Evolutionary conservation across 2,797 vertebrate species (phyloP).

Genomic region (Sebastes goodei): DNA sequence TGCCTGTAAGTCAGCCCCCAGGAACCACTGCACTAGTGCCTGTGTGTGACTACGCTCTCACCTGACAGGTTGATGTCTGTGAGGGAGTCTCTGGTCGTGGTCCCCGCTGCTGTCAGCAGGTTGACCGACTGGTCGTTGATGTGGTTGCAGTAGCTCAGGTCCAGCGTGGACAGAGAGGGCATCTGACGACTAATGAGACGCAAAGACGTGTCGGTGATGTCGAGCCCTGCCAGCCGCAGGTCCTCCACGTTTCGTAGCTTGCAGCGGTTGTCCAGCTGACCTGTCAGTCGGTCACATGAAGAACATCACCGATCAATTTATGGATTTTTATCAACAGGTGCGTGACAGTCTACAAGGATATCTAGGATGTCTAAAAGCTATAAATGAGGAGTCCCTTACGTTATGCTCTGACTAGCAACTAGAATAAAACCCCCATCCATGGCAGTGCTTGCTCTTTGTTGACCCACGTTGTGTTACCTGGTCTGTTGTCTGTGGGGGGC

Average conservation of each 20-base stretch:
- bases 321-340: neutral
- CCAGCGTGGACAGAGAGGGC: slow-evolving; percentile 90
- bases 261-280: slow-evolving; percentile 95
- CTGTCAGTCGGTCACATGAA: slow-evolving; percentile 65
- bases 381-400: too few relatives aligned
- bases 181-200: slow-evolving; percentile 93
- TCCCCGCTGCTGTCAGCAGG: slow-evolving; percentile 93
- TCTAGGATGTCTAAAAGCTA: too few relatives aligned
- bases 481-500: slow-evolving; percentile 93
- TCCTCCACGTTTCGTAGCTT: slow-evolving; percentile 93
- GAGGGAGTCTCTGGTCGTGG: slow-evolving; percentile 92
- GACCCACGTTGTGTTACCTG: slow-evolving; percentile 81
- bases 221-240: slow-evolving; percentile 91
- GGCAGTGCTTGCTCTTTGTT: neutral
- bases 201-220: slow-evolving; percentile 92
- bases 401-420: too few relatives aligned
- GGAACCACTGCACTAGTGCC: neutral
- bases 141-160: slow-evolving; percentile 96
- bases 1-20: neutral
- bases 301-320: neutral
- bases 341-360: too few relatives aligned
- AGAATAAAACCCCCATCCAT: neutral
- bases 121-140: slow-evolving; percentile 96
- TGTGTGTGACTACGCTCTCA: slow-evolving; percentile 51
- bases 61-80: slow-evolving; percentile 92